Base-by-base conservation (phyloP, 1,140 invertebrate genomes). In the Pogonognathellus flavescens region DNA sequence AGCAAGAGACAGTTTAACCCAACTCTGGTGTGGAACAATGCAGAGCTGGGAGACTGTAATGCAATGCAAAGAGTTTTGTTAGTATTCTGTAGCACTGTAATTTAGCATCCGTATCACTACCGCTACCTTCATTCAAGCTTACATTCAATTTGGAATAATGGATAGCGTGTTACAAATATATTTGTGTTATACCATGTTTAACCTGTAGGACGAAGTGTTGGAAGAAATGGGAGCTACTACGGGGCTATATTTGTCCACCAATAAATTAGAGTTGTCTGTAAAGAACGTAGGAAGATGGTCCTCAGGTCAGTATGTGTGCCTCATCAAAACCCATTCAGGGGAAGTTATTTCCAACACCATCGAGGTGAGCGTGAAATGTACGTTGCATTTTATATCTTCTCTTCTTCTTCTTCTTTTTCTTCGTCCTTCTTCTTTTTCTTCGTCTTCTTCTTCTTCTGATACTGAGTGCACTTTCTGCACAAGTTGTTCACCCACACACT, bases 241-340 rank as follows among this genome's bases (percentile, higher is more conserved):
- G 14, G 70, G 70, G 31, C 31, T 76, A 31, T 31, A 76, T 50
- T 50, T 76, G 70, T 76, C 70, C 11, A 49, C 31, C 16, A 76
- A 76, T 31, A 76, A 76, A 76, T 76, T 76, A 76, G 70, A 76
- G 31, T n/a, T 76, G 49, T 76, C 25, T 76, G n/a, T 76, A 76
- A 31, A 76, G 70, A 76, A 76, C 10, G 70, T 76, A 76, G 70
- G 70, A n/a, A 76, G 14, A 50, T 76, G 70, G 70, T 76, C 70
- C 14, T 76, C 70, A 76, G 70, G 70, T 50, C 70, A 76, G 41
- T 76, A 76, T 49, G 70, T 76, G 70, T 76, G 70, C 70, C 70
- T 76, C 70, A 76, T 76, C 31, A 76, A 76, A 76, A 76, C 70
- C 41, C 70, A 49, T 18, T 76, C 70, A 9, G 70, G 70, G 41